phyloP scores from a whole-genome alignment of 2,113 vertebrate species.

The Aptenodytes patagonicus region DNA sequence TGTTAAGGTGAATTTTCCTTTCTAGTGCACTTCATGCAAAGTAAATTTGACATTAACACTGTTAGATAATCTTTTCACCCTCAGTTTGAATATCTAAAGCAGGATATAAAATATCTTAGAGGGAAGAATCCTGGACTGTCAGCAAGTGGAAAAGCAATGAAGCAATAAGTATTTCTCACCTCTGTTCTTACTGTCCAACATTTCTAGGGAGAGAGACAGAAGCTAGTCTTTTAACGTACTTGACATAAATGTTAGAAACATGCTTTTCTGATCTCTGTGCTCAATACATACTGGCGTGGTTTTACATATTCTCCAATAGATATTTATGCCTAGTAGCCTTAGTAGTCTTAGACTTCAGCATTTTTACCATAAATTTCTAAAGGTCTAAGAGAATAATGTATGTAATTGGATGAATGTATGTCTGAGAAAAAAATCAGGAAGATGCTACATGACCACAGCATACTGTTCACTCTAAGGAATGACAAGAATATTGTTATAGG shows the following conservation, averaged over 20 bases:
- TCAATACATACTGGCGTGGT: neutral
- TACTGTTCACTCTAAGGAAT: neutral
- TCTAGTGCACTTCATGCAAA: neutral
- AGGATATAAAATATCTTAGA: neutral
- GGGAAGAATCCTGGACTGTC: neutral
- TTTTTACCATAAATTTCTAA: neutral
- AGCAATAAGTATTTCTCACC: neutral
- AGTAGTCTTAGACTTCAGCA: neutral
- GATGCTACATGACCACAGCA: neutral
- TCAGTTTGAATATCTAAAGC: neutral
- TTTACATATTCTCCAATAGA: neutral
- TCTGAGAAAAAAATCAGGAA: neutral
- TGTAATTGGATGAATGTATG: neutral
- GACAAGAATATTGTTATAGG: neutral
- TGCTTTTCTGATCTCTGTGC: neutral
- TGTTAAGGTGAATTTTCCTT: neutral
- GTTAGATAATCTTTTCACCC: neutral
- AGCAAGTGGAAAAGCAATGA: neutral
- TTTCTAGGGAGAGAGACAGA: neutral
- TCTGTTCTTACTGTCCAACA: neutral
- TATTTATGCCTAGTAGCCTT: neutral
- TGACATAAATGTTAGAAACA: neutral
- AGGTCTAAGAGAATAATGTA: neutral
- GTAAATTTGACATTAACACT: conserved; percentile 14
- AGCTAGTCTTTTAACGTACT: neutral